These are phyloP conservation scores for Enteromius treurensis DNA, from an alignment of 2,797 vertebrate genomes.

Conservation along the genomic window DNA sequence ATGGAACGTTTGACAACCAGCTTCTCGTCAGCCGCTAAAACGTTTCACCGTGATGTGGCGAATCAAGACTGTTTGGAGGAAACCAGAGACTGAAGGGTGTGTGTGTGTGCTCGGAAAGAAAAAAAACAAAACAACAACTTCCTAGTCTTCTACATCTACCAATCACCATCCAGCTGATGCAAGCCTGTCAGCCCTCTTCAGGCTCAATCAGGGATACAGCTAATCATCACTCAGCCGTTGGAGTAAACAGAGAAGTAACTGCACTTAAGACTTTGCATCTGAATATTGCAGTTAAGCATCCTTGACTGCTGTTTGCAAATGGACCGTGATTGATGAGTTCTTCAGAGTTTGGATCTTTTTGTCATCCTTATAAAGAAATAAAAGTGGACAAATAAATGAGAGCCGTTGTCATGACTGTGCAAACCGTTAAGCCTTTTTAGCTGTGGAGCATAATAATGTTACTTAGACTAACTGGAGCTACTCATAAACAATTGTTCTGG, in stretches of 20 bases:
- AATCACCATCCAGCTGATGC: constrained; percentile 61
- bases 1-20: constrained; percentile 49
- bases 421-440: not conserved
- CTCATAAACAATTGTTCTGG: not conserved
- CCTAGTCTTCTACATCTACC: constrained; percentile 41
- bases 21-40: constrained; percentile 44
- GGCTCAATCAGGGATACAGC: constrained; percentile 59
- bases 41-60: constrained; percentile 49
- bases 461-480: not conserved
- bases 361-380: constrained; percentile 1
- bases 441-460: not conserved
- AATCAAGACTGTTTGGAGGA: constrained; percentile 58
- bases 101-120: constrained; percentile 21
- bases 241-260: constrained; percentile 52
- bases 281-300: constrained; percentile 33
- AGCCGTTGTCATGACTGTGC: constrained; percentile 4
- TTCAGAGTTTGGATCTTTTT: constrained; percentile 9
- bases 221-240: constrained; percentile 59
- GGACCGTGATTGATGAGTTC: constrained; percentile 28
- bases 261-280: constrained; percentile 48
- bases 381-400: not conserved
- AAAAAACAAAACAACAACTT: constrained; percentile 6
- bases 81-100: constrained; percentile 52
- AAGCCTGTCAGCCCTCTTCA: constrained; percentile 50
- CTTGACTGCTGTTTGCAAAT: constrained; percentile 28